A percentile compares a stretch with the other conserved stretches of the same genome.
These are phyloP conservation scores for Amitus sp. DNA, from an alignment of 2,888 invertebrate genomes.

Conservation along the genomic window DNA sequence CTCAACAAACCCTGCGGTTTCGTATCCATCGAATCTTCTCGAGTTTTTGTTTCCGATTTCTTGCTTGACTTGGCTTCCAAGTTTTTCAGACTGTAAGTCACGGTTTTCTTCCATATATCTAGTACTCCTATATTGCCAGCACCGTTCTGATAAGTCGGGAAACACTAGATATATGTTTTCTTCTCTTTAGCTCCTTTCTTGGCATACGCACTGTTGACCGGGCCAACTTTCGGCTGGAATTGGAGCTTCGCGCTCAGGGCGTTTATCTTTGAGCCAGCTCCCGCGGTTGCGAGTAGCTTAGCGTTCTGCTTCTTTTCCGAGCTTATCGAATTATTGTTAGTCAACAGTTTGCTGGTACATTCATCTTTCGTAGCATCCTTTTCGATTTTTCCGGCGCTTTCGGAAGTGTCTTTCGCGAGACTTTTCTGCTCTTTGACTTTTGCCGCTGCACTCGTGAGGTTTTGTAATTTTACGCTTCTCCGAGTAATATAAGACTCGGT, in stretches of 20 bases:
- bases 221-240: constrained; percentile 61
- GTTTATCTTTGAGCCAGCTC: constrained; percentile 60
- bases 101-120: too few relatives aligned
- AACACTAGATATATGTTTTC: too few relatives aligned
- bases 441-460: background rate
- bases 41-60: constrained; percentile 22
- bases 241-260: constrained; percentile 60
- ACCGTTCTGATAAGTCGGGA: too few relatives aligned
- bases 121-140: too few relatives aligned
- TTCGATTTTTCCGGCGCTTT: constrained; percentile 23
- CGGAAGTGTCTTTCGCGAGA: constrained; percentile 19
- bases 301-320: constrained; percentile 35
- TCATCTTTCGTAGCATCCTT: constrained; percentile 24
- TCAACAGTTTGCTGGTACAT: constrained; percentile 17
- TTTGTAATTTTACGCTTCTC: constrained; percentile 27
- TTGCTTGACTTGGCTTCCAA: constrained; percentile 38
- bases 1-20: constrained; percentile 8
- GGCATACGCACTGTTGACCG: constrained; percentile 55
- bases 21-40: constrained; percentile 4
- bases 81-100: constrained; percentile 46
- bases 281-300: constrained; percentile 25
- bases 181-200: constrained; percentile 56
- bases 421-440: constrained; percentile 25
- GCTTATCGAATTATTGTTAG: constrained; percentile 37
- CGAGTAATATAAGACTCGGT: constrained; percentile 24